These are phyloP conservation scores for Neoaliturus tenellus DNA, from an alignment of 2,888 invertebrate genomes.

Conservation along the genomic window DNA sequence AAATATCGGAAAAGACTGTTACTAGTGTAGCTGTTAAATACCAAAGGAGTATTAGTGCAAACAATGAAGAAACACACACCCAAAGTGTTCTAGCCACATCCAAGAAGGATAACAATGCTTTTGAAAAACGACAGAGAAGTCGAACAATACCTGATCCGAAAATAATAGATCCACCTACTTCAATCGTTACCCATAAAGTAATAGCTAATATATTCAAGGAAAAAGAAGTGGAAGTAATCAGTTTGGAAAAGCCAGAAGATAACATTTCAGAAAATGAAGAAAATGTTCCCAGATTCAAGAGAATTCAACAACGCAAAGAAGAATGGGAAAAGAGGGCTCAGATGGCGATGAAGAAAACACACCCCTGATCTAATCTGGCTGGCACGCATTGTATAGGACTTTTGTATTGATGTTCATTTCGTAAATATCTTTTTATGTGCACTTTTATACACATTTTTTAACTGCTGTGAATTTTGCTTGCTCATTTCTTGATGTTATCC, in stretches of 20 bases:
- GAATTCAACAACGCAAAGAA: constrained; percentile 84
- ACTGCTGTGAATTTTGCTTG: constrained; percentile 15
- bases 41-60: constrained; percentile 58
- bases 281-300: constrained; percentile 75
- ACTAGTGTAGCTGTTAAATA: constrained; percentile 50
- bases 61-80: constrained; percentile 51
- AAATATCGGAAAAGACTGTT: constrained; percentile 48
- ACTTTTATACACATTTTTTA: constrained; percentile 36
- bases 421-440: constrained; percentile 30
- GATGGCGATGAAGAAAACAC: constrained; percentile 73
- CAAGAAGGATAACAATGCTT: constrained; percentile 61
- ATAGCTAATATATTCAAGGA: constrained; percentile 51
- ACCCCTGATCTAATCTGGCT: constrained; percentile 41
- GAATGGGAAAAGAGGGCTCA: constrained; percentile 88
- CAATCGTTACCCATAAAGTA: constrained; percentile 41
- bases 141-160: constrained; percentile 61
- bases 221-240: constrained; percentile 55
- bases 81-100: constrained; percentile 46
- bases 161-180: constrained; percentile 49
- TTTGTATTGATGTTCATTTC: constrained; percentile 2
- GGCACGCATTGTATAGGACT: neutral
- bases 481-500: constrained; percentile 10
- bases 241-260: constrained; percentile 48
- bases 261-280: constrained; percentile 52
- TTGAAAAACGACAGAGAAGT: constrained; percentile 64